A percentile compares a stretch with the other conserved stretches of the same genome.
Conservation (phyloP, 2,113 vertebrate genomes). For the Ceyx margarethae region DNA sequence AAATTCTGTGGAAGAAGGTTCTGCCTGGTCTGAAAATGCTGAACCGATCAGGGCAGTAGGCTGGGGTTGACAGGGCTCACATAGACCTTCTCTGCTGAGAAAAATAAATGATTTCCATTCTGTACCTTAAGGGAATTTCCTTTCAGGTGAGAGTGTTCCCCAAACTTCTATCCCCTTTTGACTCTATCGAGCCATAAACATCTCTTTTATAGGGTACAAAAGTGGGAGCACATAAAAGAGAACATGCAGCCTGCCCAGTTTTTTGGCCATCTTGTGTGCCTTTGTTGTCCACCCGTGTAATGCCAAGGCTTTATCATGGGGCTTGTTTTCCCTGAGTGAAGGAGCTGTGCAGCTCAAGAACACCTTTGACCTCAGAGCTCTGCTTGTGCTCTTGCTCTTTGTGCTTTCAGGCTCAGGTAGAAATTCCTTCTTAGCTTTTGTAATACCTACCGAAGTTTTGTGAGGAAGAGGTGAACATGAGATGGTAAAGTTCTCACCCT, state of each 20-base stretch:
- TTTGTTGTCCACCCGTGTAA: neutral
- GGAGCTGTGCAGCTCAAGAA: neutral
- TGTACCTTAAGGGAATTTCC: neutral
- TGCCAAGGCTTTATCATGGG: neutral
- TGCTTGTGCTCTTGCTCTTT: neutral
- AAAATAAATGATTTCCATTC: neutral
- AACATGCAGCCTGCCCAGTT: rapidly evolving
- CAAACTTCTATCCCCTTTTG: neutral
- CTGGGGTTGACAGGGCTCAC: neutral
- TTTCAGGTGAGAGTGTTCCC: neutral
- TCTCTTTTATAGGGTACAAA: neutral
- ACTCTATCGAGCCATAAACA: neutral
- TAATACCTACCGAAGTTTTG: neutral
- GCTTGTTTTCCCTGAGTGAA: neutral
- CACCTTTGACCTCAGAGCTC: neutral
- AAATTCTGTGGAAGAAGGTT: neutral
- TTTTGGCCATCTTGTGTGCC: neutral
- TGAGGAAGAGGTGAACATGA: neutral
- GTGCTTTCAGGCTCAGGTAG: neutral
- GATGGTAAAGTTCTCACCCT: neutral
- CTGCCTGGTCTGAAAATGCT: neutral
- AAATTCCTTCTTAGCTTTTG: neutral
- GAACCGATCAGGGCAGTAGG: neutral
- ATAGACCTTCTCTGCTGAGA: neutral
- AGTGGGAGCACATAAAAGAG: neutral